Base-by-base conservation (phyloP, 2,797 vertebrate genomes). In the Hyperoplus lanceolatus region DNA sequence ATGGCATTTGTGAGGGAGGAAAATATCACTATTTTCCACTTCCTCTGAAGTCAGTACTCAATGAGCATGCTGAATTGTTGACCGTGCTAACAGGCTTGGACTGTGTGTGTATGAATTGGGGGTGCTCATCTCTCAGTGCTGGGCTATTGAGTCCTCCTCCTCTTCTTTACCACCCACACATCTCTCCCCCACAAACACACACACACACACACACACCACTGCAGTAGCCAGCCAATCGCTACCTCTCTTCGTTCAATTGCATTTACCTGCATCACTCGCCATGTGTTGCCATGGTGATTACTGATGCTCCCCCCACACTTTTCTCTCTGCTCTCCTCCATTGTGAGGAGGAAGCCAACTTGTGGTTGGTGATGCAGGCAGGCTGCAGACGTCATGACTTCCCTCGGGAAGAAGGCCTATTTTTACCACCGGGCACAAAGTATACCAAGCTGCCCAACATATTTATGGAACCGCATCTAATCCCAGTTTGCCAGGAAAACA, bases 241-340 rank as follows among this genome's bases (percentile, higher is more conserved):
- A 66, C 64, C 78, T 75, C 73, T 61, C 72, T 64, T 63, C 75
- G 86, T 82, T 82, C 84, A 86, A 48, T 61, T 83, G 74, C 90
- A 54, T 66, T 72, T 74, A 90, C 87, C 89, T 92, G 90, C 92
- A 93, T 93, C 91, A 93, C 87, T 79, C 88, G 86, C 87, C 88
- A 84, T 92, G 80, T 90, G 94, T 96, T 93, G 84, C 94, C 85
- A 90, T 93, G 91, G 95, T 18, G 80, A 94, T 88, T 67, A 69
- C 81, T 70, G 77, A 90, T 91, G 84, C 90, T 68, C 87, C 89
- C 88, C 91, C 89, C 80, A 80, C 87, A 79, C 73, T 53, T 49
- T 66, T 73, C 65, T 82, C 73, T 57, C 72, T 67, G 59, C 77
- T 29, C 72, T 86, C 78, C 83, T 73, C 67, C 84, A 87, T 86